These are phyloP conservation scores for Pyrrhia umbra DNA, from an alignment of 2,888 invertebrate genomes.

Conservation along the genomic window DNA sequence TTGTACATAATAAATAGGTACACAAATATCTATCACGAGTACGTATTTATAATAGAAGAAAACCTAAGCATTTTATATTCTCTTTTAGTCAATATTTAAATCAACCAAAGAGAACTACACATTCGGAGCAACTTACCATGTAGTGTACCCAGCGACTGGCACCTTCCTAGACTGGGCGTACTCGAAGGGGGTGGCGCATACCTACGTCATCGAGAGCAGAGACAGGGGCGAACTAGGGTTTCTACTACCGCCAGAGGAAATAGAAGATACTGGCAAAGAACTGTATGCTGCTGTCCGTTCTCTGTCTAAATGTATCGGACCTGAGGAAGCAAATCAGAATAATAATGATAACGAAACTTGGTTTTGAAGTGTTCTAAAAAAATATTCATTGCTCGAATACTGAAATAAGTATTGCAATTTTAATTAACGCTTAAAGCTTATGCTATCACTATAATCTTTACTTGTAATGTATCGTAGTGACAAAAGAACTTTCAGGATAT, in stretches of 20 bases:
- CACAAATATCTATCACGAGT: too few relatives aligned
- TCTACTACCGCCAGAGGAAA: constrained; percentile 63
- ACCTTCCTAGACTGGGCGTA: constrained; percentile 69
- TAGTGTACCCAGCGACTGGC: constrained; percentile 67
- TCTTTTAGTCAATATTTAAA: constrained; percentile 67
- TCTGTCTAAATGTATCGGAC: constrained; percentile 57
- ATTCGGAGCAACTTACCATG: constrained; percentile 61
- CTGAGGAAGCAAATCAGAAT: constrained; percentile 1
- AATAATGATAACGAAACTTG: constrained; percentile 39
- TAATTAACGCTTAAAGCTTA: too few relatives aligned
- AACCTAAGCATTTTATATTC: background rate
- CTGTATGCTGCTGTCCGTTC: constrained; percentile 59
- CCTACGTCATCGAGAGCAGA: constrained; percentile 66
- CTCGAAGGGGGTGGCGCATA: constrained; percentile 58
- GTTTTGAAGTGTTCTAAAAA: constrained; percentile 47
- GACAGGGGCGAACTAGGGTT: constrained; percentile 67
- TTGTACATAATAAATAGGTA: too few relatives aligned
- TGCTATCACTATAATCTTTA: too few relatives aligned
- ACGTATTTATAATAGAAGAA: too few relatives aligned
- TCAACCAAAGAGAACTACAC: constrained; percentile 56
- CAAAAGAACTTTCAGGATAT: too few relatives aligned
- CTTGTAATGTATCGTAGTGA: too few relatives aligned
- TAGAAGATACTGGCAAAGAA: constrained; percentile 66
- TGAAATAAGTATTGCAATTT: too few relatives aligned
- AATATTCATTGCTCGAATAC: background rate